Base-by-base conservation (phyloP, 2,888 invertebrate species). In the Sinohyriopsis cumingii region DNA sequence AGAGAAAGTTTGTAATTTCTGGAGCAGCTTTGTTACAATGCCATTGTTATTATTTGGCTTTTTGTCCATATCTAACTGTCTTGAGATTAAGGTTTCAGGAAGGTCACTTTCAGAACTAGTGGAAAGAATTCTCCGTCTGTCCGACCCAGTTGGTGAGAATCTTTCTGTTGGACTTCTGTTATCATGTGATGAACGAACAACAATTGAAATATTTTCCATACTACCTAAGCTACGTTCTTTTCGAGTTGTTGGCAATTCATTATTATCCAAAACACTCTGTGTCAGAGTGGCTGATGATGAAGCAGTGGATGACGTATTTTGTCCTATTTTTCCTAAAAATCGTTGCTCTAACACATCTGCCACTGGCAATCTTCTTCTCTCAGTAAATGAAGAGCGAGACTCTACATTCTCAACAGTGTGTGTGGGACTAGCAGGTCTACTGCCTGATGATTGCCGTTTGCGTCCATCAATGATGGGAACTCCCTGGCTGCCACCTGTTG, bases 361-460 rank as follows among this genome's bases (percentile, higher is more conserved):
- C 55, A 83, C 82, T 24, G 84, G 79, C 68, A 79, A 72, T 25
- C 82, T 68, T 9, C 79, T 69, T 63, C 73, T 76, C 19, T 82
- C 82, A 60, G 63, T 67, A 19, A 69, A 67, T 7, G 77, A 71
- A 15, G 75, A 70, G 55, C 80, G 72, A 18, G 77, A 70, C 15
- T 81, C 82, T 15, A 45, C 12, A 19, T 68, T 71, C 5, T 73
- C 71, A 66, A 82, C 80, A 53, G 75, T 75, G n/a, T 82, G 77
- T 33, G 82, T 79, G 57, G 86, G 85, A 65, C 86, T 85, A 61
- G 76, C 83, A 18, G 85, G 85, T n/a, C 85, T 74, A 67, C 86
- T 86, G 22, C 85, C 83, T 22, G 86, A 82, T 20, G 81, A 79
- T 69, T 83, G 85, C 15, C 85, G 68, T 56, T 76, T 80, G 6